These are phyloP conservation scores for Pyrgilauda ruficollis DNA, from an alignment of 2,113 vertebrate species.

Conservation along the genomic window DNA sequence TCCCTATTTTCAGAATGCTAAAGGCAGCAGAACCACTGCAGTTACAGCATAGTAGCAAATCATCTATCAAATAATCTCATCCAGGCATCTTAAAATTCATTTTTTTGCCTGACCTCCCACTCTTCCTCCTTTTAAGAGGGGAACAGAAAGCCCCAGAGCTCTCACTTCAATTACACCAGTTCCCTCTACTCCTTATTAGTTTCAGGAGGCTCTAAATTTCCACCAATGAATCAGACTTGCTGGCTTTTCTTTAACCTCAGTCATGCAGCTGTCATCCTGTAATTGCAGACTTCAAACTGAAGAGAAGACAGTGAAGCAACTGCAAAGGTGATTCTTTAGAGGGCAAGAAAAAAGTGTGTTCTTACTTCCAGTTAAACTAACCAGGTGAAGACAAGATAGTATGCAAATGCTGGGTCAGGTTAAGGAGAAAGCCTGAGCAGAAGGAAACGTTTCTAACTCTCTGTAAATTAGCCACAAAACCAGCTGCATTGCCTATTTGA, in stretches of 20 bases:
- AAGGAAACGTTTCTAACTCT: background rate
- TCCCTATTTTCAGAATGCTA: background rate
- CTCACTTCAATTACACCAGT: background rate
- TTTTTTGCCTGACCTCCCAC: background rate
- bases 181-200: background rate
- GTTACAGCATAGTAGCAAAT: background rate
- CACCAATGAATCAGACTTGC: background rate
- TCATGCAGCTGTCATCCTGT: background rate
- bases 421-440: background rate
- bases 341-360: background rate
- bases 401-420: background rate
- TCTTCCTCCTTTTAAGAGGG: background rate
- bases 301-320: background rate
- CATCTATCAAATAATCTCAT: background rate
- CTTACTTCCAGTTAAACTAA: background rate
- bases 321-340: background rate
- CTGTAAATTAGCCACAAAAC: background rate
- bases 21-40: background rate
- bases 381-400: background rate
- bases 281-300: background rate
- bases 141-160: background rate
- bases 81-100: background rate
- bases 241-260: background rate
- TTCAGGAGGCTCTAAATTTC: background rate
- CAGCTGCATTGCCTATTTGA: background rate